Evolutionary conservation across 1,140 invertebrate species (phyloP).

Genomic region (Drosophila sturtevanti): DNA sequence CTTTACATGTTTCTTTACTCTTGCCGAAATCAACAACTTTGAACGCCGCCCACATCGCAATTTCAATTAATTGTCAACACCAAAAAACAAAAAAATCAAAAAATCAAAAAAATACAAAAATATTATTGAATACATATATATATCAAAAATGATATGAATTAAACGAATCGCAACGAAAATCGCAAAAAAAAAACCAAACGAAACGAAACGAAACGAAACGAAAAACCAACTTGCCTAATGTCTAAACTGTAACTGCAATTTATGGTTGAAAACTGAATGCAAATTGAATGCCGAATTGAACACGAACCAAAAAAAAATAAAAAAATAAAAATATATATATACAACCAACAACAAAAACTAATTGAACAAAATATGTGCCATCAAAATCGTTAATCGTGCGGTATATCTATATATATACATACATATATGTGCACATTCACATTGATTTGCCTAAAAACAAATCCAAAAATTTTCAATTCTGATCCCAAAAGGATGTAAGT

Average conservation of each 20-base stretch:
- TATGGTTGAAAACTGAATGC: slow-evolving; percentile 34
- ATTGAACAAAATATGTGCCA: slow-evolving; percentile 31
- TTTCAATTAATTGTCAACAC: slow-evolving; percentile 34
- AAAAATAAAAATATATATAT: slow-evolving; percentile 50
- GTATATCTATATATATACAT: slow-evolving; percentile 19
- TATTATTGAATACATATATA: background rate
- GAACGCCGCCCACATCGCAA: slow-evolving; percentile 49
- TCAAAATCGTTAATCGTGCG: slow-evolving; percentile 55
- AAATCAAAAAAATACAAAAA: background rate
- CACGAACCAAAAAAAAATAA: slow-evolving; percentile 36
- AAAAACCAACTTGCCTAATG: slow-evolving; percentile 27
- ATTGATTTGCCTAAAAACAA: slow-evolving; percentile 64
- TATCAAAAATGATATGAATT: background rate
- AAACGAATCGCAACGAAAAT: slow-evolving; percentile 27
- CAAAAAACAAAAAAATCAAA: slow-evolving; percentile 16
- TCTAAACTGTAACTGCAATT: slow-evolving; percentile 25
- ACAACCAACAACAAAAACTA: slow-evolving; percentile 35
- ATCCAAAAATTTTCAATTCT: slow-evolving; percentile 63
- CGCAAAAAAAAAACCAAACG: slow-evolving; percentile 27
- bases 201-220: slow-evolving; percentile 16
- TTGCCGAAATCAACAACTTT: slow-evolving; percentile 44
- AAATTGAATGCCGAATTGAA: slow-evolving; percentile 38
- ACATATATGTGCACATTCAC: slow-evolving; percentile 28
- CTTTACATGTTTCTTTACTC: slow-evolving; percentile 69
- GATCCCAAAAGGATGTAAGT: slow-evolving; percentile 73